Percentiles rank a stretch among this genome's conserved stretches.
phyloP scores from a whole-genome alignment of 2,888 invertebrate genomes.

The Ormyrus nitidulus region DNA sequence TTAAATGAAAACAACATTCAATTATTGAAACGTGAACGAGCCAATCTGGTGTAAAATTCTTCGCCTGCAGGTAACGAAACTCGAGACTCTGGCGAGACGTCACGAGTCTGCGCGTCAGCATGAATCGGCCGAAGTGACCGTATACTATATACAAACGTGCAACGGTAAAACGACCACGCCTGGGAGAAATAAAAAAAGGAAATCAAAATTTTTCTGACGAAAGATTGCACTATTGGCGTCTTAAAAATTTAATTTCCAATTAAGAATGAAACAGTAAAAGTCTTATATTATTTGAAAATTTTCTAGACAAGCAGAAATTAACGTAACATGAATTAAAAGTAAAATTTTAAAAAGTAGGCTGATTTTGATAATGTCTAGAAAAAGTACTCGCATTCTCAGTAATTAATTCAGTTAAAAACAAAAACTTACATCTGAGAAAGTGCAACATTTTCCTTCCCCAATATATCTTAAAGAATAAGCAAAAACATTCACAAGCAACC shows the following conservation, averaged over 20 bases:
- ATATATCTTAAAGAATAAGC: neutral
- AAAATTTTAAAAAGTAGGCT: too few species aligned
- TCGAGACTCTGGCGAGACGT: neutral
- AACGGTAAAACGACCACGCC: conserved; percentile 27
- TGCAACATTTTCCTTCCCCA: too few species aligned
- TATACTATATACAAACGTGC: conserved; percentile 1
- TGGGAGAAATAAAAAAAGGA: conserved; percentile 10
- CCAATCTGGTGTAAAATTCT: conserved; percentile 54
- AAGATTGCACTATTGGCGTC: neutral
- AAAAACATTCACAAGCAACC: conserved; percentile 34
- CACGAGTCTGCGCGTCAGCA: conserved; percentile 32
- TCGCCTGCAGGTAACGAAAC: conserved; percentile 42
- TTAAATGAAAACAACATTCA: conserved; percentile 56
- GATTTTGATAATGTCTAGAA: too few species aligned
- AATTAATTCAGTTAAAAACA: neutral
- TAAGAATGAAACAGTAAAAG: too few species aligned
- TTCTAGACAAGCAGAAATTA: too few species aligned
- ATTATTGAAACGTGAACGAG: conserved; percentile 55
- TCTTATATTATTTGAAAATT: too few species aligned
- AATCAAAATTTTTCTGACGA: neutral
- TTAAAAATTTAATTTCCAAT: too few species aligned
- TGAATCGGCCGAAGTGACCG: conserved; percentile 37
- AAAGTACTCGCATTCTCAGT: neutral
- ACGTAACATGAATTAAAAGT: too few species aligned
- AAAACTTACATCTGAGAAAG: neutral